phyloP scores from a whole-genome alignment of 2,113 vertebrate species.

The Chaenocephalus aceratus region DNA sequence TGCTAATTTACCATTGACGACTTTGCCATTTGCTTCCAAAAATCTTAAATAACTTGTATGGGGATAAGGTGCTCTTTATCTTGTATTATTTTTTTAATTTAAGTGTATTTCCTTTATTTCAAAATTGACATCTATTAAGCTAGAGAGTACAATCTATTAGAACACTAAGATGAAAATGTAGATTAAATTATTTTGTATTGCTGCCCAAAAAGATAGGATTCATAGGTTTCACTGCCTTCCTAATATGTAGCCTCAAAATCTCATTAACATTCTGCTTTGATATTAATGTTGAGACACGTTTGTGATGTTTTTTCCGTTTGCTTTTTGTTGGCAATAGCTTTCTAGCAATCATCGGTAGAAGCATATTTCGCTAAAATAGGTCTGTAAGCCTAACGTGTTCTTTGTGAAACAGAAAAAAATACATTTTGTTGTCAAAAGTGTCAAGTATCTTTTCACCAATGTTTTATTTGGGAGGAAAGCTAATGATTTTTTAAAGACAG shows the following conservation, averaged over 20 bases:
- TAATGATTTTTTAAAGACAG: conserved; percentile 42
- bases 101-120: conserved; percentile 69
- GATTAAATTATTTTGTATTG: conserved; percentile 81
- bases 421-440: conserved; percentile 47
- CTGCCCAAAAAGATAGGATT: conserved; percentile 73
- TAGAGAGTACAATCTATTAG: conserved; percentile 76
- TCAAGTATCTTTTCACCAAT: conserved; percentile 64
- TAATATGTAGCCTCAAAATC: conserved; percentile 77
- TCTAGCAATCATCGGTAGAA: conserved; percentile 56
- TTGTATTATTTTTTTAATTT: conserved; percentile 69
- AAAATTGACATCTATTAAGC: conserved; percentile 63
- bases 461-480: conserved; percentile 65
- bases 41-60: conserved; percentile 56
- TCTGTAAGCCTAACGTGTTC: conserved; percentile 40
- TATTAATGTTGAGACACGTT: conserved; percentile 55
- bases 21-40: conserved; percentile 79
- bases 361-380: conserved; percentile 32
- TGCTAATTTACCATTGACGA: conserved; percentile 69
- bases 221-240: conserved; percentile 75
- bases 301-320: conserved; percentile 23
- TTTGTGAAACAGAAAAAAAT: conserved; percentile 43
- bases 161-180: conserved; percentile 70
- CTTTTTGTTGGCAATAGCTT: conserved; percentile 53
- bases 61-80: conserved; percentile 75
- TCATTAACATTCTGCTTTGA: conserved; percentile 65